phyloP scores from a whole-genome alignment of 2,888 invertebrate genomes.

The Pristionchus entomophagus region DNA sequence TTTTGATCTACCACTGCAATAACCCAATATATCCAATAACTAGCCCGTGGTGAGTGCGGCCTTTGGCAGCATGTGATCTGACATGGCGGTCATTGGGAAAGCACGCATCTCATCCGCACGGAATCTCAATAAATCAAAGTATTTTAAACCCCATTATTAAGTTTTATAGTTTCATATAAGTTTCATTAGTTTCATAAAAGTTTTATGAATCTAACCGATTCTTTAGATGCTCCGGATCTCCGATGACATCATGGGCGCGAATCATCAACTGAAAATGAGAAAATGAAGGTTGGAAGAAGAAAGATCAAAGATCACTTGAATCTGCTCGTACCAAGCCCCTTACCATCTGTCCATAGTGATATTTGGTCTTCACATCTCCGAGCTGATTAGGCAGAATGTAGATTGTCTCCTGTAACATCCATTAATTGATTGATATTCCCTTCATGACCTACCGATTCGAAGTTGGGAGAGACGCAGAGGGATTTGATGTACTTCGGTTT shows the following conservation, averaged over 20 bases:
- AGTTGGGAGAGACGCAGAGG: not conserved
- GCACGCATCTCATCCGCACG: not conserved
- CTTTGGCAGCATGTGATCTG: too few species aligned
- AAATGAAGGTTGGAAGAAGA: not conserved
- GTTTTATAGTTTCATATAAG: not conserved
- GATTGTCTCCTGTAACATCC: not conserved
- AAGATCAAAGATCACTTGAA: not conserved
- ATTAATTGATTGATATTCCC: too few species aligned
- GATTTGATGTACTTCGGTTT: not conserved
- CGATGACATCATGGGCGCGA: not conserved
- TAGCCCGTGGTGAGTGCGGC: too few species aligned
- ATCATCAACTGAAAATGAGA: conserved; percentile 10
- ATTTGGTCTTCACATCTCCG: not conserved
- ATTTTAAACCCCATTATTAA: not conserved
- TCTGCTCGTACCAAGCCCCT: not conserved
- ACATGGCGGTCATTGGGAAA: not conserved
- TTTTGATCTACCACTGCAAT: too few species aligned
- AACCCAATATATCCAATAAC: too few species aligned
- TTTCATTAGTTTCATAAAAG: too few species aligned
- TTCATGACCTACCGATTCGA: not conserved
- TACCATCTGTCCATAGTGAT: not conserved
- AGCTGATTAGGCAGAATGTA: not conserved
- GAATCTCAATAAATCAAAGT: not conserved
- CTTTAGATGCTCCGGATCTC: not conserved
- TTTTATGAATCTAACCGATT: not conserved